Evolutionary conservation across 2,797 vertebrate species (phyloP).

Genomic region (Paratrypauchen microcephalus): DNA sequence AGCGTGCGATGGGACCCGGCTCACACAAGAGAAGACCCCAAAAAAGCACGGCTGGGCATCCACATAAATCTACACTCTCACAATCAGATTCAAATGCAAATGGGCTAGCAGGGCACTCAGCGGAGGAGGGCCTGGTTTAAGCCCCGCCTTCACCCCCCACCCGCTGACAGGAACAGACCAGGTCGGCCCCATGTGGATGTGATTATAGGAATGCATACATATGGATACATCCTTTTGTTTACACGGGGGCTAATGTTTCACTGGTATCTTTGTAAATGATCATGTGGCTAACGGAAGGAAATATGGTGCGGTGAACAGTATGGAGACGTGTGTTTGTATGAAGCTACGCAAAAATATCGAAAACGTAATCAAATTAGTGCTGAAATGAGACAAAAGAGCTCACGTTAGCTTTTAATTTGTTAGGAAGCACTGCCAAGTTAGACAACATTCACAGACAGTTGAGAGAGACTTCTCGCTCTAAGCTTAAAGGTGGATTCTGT

Average conservation of each 20-base stretch:
- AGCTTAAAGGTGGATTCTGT: no score
- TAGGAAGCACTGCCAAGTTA: background rate
- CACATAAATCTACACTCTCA: constrained; percentile 72
- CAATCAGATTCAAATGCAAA: constrained; percentile 82
- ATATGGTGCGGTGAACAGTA: background rate
- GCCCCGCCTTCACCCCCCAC: constrained; percentile 46
- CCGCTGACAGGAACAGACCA: constrained; percentile 57
- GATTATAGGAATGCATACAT: constrained; percentile 21
- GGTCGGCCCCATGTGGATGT: constrained; percentile 23
- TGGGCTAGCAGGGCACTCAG: constrained; percentile 49
- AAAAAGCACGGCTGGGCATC: constrained; percentile 65
- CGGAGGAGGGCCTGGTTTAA: constrained; percentile 74
- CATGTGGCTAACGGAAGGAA: background rate
- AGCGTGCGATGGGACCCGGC: constrained; percentile 33
- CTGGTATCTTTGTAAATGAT: constrained; percentile 1
- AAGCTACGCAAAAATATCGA: background rate
- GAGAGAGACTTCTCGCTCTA: background rate
- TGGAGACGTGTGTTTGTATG: background rate
- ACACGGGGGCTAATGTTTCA: constrained; percentile 13
- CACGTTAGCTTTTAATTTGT: background rate
- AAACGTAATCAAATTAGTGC: background rate
- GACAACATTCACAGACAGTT: background rate
- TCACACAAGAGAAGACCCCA: constrained; percentile 48
- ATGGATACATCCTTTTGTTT: constrained; percentile 19
- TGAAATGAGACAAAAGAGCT: constrained; percentile 1